phyloP scores from a whole-genome alignment of 2,888 invertebrate genomes.

The Cephalotes varians region DNA sequence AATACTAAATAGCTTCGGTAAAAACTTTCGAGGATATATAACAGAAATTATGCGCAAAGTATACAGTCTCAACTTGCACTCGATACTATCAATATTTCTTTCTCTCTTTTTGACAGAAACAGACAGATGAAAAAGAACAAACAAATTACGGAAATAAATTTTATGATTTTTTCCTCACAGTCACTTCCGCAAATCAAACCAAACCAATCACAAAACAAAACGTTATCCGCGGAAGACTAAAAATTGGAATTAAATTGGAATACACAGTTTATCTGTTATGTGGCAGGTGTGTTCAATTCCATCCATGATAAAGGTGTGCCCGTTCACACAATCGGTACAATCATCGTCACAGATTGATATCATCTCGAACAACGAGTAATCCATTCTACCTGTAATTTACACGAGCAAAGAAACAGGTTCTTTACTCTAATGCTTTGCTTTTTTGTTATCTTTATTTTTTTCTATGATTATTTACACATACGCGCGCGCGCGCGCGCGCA shows the following conservation, averaged over 20 bases:
- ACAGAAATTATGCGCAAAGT: neutral
- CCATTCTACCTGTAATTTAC: neutral
- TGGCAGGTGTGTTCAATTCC: constrained; percentile 23
- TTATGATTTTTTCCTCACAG: neutral
- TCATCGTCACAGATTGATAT: constrained; percentile 1
- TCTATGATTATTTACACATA: neutral
- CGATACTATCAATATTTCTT: neutral
- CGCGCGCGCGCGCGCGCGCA: neutral
- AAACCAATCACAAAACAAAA: neutral
- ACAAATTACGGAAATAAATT: neutral
- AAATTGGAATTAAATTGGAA: neutral
- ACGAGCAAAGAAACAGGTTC: neutral
- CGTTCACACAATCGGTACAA: neutral
- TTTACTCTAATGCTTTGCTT: neutral
- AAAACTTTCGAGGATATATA: neutral
- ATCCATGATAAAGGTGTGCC: neutral
- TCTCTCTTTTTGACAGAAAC: neutral
- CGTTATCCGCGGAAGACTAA: neutral
- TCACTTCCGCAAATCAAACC: constrained; percentile 15
- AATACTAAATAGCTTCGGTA: neutral
- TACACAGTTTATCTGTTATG: neutral
- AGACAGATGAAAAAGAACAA: neutral
- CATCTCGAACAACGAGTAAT: neutral
- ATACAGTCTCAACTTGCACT: constrained; percentile 1
- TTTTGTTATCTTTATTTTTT: neutral